Percentiles rank a stretch among this genome's conserved stretches.
Evolutionary conservation across 2,113 vertebrate species (phyloP).

Genomic region (Poeciliopsis turrubarensis): DNA sequence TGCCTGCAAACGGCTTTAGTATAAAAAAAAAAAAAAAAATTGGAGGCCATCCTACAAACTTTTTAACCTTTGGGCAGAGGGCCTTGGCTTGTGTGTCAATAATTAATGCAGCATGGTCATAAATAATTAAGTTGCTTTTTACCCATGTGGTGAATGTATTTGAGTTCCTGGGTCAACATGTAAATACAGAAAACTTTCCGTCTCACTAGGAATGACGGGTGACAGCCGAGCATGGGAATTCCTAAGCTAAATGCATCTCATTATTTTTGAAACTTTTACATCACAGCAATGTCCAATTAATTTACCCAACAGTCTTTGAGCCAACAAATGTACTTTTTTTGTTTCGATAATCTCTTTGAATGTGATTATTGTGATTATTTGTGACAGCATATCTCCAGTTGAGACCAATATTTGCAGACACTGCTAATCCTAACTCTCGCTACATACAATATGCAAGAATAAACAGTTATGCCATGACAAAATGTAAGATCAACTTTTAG

Average conservation of each 20-base stretch:
- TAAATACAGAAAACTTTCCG: constrained; percentile 1
- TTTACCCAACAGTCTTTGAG: neutral
- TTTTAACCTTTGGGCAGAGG: constrained; percentile 8
- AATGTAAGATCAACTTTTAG: too few relatives aligned
- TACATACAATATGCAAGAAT: too few relatives aligned
- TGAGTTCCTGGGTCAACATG: constrained; percentile 35
- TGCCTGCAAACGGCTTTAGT: neutral
- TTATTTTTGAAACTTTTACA: neutral
- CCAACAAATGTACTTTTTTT: neutral
- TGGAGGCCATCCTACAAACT: constrained; percentile 19
- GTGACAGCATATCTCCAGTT: neutral
- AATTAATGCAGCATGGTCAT: constrained; percentile 36
- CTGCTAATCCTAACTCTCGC: neutral
- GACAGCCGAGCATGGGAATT: neutral
- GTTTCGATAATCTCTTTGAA: neutral
- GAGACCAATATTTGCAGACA: neutral
- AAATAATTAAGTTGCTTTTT: constrained; percentile 33
- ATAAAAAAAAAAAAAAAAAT: too few relatives aligned
- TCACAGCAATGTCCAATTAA: neutral
- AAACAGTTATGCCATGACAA: too few relatives aligned
- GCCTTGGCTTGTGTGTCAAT: constrained; percentile 29
- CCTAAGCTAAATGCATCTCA: neutral
- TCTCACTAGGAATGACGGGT: constrained; percentile 5
- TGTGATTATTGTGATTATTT: neutral
- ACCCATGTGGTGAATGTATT: constrained; percentile 18